A percentile compares a stretch with the other conserved stretches of the same genome.
These are phyloP conservation scores for Temnothorax rugatulus DNA, from an alignment of 2,888 invertebrate genomes.

Conservation along the genomic window DNA sequence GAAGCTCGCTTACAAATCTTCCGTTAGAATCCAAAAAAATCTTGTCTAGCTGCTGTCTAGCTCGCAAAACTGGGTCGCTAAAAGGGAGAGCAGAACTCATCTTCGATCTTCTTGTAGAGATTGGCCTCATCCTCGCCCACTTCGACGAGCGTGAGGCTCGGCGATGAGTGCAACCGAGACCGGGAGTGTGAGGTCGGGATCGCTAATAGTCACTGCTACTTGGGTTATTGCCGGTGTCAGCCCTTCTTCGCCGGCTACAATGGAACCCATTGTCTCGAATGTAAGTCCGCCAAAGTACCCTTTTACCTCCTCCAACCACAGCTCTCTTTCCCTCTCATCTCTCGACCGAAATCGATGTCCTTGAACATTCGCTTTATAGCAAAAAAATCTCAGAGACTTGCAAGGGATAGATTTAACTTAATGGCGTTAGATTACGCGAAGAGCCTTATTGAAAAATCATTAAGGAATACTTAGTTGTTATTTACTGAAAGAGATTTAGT, in stretches of 20 bases:
- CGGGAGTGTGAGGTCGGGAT: conserved; percentile 89
- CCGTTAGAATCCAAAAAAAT: background rate
- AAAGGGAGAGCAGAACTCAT: conserved; percentile 11
- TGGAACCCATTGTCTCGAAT: conserved; percentile 93
- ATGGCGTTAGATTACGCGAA: background rate
- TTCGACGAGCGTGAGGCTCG: conserved; percentile 86
- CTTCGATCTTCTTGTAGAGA: conserved; percentile 67
- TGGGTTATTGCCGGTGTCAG: conserved; percentile 93
- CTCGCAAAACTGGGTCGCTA: conserved; percentile 19
- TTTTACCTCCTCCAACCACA: conserved; percentile 39
- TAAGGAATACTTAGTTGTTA: background rate
- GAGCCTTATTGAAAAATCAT: background rate
- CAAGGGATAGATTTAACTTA: background rate
- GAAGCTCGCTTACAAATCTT: background rate
- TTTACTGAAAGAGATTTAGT: background rate
- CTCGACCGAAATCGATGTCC: background rate
- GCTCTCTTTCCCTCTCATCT: conserved; percentile 56
- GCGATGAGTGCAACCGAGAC: conserved; percentile 89
- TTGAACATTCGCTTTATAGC: background rate
- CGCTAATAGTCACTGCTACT: conserved; percentile 89
- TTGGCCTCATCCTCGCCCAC: conserved; percentile 69
- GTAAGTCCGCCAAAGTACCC: conserved; percentile 87
- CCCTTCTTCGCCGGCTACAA: conserved; percentile 94
- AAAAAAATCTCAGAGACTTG: background rate
- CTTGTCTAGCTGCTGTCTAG: background rate